phyloP scores from a whole-genome alignment of 2,797 vertebrate species.

The Syngnathus acus region DNA sequence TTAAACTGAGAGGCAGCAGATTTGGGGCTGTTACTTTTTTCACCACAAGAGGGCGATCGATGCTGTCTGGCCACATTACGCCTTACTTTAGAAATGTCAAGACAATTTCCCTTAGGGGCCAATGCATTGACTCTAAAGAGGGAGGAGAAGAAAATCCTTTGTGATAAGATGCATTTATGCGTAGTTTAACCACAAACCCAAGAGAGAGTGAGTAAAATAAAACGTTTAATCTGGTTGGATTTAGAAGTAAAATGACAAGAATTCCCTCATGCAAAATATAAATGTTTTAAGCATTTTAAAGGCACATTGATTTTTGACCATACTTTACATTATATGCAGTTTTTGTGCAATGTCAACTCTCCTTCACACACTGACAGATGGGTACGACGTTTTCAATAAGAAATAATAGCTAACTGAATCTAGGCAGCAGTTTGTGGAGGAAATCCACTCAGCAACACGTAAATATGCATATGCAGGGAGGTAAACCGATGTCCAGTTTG shows the following conservation, averaged over 20 bases:
- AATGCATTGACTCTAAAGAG: conserved; percentile 12
- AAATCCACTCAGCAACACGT: conserved; percentile 54
- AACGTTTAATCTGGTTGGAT: background rate
- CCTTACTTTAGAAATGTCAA: background rate
- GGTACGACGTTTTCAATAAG: conserved; percentile 55
- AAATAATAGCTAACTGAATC: conserved; percentile 78
- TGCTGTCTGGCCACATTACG: conserved; percentile 14
- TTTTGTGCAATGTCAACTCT: background rate
- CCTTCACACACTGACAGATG: background rate
- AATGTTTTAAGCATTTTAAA: background rate
- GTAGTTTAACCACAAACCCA: no score
- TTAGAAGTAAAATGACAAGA: background rate
- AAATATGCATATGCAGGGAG: conserved; percentile 4
- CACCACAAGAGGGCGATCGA: conserved; percentile 55
- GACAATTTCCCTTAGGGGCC: conserved; percentile 13
- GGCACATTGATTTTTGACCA: no score
- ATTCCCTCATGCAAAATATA: background rate
- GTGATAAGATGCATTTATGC: background rate
- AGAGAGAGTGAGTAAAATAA: background rate
- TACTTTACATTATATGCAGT: no score
- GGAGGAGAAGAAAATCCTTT: conserved; percentile 6
- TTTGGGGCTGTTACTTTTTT: conserved; percentile 3
- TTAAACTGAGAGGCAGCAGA: background rate
- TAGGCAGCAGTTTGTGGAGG: conserved; percentile 76
- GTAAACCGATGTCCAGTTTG: rapidly evolving